Evolutionary conservation across 2,797 vertebrate genomes (phyloP), one percentile per base, ranked within the genome.

Genomic region (Chaunax sp.): DNA sequence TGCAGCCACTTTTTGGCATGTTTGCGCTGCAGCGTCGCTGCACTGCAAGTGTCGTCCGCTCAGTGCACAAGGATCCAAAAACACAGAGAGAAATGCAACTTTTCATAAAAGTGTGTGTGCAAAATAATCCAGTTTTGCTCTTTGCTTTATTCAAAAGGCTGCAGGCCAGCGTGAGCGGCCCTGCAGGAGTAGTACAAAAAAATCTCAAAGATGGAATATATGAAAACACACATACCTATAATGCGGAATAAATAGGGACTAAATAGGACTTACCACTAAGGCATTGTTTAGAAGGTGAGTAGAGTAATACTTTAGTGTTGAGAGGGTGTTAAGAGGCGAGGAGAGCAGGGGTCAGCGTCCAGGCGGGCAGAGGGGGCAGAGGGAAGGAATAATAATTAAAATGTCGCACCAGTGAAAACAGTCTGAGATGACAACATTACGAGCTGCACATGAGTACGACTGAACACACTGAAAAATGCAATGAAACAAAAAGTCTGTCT

Each of bases 221-320:
- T 56, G 47, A 37, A 53, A 16, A 62, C 35, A 62, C 35, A 62
- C 69, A 88, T 38, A 54, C 67, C 87, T 82, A 88, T 88, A 66
- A 86, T 80, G 88, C 75, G 81, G 78, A 90, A 90, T 80, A 90
- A 90, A 87, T 69, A 88, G 85, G 86, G 85, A 89, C 87, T 87
- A 74, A 85, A 84, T 26, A 85, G 84, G 85, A 93, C 92, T 93
- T 93, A 93, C 92, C 92, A 93, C 92, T 92, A 93, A 91, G 88
- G 90, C 89, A 93, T 93, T 93, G 92, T 93, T 93, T 91, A 93
- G 90, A 91, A 93, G 92, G 90, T 93, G 92, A 89, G 92, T 90
- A 85, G 90, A 90, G 81, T 92, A 93, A 93, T 92, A 93, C 92
- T 93, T 91, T 90, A 90, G 89, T 88, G 91, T 89, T 71, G 89